Evolutionary conservation across 2,797 vertebrate genomes (phyloP).

Genomic region (Anolis apletophallus): DNA sequence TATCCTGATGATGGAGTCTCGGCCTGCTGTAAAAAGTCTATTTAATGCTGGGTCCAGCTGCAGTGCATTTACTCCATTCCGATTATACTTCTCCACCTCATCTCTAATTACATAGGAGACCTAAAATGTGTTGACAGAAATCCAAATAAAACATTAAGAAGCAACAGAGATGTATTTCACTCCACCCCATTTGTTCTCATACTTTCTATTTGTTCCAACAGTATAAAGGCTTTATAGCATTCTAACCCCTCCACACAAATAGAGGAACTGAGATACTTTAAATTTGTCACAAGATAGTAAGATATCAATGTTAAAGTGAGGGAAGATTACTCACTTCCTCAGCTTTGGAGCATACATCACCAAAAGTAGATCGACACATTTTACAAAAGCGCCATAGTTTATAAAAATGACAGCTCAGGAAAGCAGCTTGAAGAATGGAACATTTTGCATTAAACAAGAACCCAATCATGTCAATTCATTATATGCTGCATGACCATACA

Average conservation of each 20-base stretch:
- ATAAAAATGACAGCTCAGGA: not conserved
- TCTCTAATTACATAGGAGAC: conserved; percentile 99
- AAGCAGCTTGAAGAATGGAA: not conserved
- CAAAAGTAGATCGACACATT: not conserved
- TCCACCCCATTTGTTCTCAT: conserved; percentile 1
- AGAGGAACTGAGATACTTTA: not conserved
- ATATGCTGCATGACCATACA: not conserved
- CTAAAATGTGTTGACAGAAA: conserved; percentile 74
- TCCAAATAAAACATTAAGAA: conserved; percentile 43
- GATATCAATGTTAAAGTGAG: not conserved
- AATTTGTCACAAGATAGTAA: not conserved
- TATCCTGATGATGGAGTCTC: conserved; percentile 98
- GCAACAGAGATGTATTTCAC: not conserved
- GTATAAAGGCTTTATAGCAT: not conserved
- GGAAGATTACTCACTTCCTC: not conserved
- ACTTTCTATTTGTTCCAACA: not conserved
- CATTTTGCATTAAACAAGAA: not conserved
- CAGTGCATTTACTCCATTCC: conserved; percentile 96
- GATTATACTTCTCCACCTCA: conserved; percentile 97
- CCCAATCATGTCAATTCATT: not conserved
- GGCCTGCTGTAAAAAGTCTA: conserved; percentile 95
- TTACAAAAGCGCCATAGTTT: not conserved
- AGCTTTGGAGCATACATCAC: not conserved
- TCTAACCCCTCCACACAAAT: not conserved
- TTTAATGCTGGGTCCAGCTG: conserved; percentile 95